Conservation (phyloP, 2,888 invertebrate genomes). For the Drosophila mercatorum region DNA sequence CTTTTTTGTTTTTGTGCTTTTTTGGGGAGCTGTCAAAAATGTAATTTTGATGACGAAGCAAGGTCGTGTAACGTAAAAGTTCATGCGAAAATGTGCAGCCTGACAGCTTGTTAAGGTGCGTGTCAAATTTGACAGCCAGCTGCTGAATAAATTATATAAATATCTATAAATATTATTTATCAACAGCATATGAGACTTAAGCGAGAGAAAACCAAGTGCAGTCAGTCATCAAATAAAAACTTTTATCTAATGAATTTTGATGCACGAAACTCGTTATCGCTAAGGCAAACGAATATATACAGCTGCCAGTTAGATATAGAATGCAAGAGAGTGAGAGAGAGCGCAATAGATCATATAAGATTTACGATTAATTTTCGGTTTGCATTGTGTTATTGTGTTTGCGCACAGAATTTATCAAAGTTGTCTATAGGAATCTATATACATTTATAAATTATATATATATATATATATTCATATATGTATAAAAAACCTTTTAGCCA, state of each 20-base stretch:
- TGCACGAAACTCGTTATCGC: conserved; percentile 34
- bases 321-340: background rate
- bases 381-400: conserved; percentile 24
- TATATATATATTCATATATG: background rate
- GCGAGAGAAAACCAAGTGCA: conserved; percentile 17
- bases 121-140: conserved; percentile 10
- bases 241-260: conserved; percentile 63
- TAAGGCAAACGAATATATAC: conserved; percentile 3
- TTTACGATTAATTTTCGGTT: conserved; percentile 48
- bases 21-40: background rate
- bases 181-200: conserved; percentile 19
- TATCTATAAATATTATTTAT: background rate
- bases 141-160: background rate
- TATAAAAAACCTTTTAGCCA: conserved; percentile 3
- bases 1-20: background rate
- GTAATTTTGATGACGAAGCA: background rate
- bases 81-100: background rate
- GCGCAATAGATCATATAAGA: conserved; percentile 9
- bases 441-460: background rate
- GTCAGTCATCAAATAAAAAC: conserved; percentile 34
- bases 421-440: background rate
- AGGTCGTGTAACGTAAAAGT: background rate
- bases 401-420: conserved; percentile 18
- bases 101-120: conserved; percentile 5
- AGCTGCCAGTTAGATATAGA: conserved; percentile 5